These are phyloP conservation scores for Ceyx cyanopectus DNA, from an alignment of 2,113 vertebrate genomes.

Conservation along the genomic window DNA sequence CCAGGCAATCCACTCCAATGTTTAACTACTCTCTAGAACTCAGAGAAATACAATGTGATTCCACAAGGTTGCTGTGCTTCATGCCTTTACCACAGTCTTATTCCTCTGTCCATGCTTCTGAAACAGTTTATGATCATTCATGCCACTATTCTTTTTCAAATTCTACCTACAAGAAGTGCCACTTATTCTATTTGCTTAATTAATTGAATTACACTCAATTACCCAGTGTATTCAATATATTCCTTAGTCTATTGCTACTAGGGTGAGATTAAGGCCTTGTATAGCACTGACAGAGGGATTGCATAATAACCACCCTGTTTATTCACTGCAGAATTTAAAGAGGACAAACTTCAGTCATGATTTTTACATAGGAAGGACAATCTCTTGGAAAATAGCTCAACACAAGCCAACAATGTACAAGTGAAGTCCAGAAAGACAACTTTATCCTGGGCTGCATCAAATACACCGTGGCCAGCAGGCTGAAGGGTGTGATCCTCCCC, in stretches of 20 bases:
- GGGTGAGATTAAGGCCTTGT: neutral
- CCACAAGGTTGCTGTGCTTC: neutral
- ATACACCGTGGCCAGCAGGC: too few relatives aligned
- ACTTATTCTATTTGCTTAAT: conserved; percentile 22
- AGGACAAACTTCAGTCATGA: neutral
- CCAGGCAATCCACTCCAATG: too few relatives aligned
- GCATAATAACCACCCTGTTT: neutral
- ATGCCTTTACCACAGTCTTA: neutral
- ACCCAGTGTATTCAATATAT: neutral
- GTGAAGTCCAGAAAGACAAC: too few relatives aligned
- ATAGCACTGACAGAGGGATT: neutral
- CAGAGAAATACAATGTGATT: neutral
- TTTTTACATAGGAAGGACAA: neutral
- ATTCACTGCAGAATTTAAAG: neutral
- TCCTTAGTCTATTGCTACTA: neutral
- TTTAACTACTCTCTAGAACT: neutral
- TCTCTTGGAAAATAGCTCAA: neutral
- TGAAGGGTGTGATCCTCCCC: too few relatives aligned
- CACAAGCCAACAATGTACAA: too few relatives aligned
- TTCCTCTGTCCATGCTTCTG: neutral
- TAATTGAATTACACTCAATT: conserved; percentile 12
- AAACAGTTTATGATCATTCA: neutral
- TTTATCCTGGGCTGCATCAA: too few relatives aligned
- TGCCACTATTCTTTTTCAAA: neutral
- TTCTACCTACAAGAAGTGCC: neutral